phyloP scores from a whole-genome alignment of 2,113 vertebrate genomes.

The Ctenomys sociabilis region DNA sequence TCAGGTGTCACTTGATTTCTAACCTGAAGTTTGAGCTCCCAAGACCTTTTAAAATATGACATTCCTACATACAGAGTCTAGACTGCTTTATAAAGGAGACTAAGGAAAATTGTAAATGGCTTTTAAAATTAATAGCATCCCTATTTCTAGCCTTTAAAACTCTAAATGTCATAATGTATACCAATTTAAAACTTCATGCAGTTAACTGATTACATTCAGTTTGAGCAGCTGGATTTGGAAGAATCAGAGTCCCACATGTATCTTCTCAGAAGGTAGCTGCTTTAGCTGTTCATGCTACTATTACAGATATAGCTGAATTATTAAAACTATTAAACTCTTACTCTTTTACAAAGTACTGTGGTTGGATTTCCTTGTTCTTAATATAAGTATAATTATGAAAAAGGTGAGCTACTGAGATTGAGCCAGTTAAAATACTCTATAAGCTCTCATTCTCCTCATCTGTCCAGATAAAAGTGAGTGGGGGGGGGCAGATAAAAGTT shows the following conservation, averaged over 20 bases:
- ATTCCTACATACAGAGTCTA: background rate
- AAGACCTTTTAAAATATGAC: background rate
- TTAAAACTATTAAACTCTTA: constrained; percentile 78
- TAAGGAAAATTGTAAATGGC: background rate
- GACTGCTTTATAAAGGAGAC: background rate
- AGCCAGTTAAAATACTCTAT: background rate
- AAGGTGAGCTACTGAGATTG: background rate
- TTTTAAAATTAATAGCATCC: constrained; percentile 69
- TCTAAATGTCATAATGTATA: constrained; percentile 67
- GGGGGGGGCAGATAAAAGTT: background rate
- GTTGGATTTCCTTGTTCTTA: background rate
- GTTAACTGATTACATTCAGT: constrained; percentile 74
- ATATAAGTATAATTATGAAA: background rate
- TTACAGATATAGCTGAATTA: constrained; percentile 76
- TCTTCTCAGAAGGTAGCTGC: constrained; percentile 83
- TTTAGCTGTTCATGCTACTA: constrained; percentile 80
- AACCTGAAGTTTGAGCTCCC: background rate
- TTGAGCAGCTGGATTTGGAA: constrained; percentile 85
- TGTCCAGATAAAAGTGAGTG: background rate
- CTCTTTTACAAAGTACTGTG: constrained; percentile 72
- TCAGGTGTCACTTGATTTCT: constrained; percentile 2
- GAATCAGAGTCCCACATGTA: constrained; percentile 81
- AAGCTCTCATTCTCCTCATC: background rate
- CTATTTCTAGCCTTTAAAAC: constrained; percentile 69
- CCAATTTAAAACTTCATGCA: constrained; percentile 73